Evolutionary conservation across 2,113 vertebrate genomes (phyloP).

Genomic region (Platichthys flesus): DNA sequence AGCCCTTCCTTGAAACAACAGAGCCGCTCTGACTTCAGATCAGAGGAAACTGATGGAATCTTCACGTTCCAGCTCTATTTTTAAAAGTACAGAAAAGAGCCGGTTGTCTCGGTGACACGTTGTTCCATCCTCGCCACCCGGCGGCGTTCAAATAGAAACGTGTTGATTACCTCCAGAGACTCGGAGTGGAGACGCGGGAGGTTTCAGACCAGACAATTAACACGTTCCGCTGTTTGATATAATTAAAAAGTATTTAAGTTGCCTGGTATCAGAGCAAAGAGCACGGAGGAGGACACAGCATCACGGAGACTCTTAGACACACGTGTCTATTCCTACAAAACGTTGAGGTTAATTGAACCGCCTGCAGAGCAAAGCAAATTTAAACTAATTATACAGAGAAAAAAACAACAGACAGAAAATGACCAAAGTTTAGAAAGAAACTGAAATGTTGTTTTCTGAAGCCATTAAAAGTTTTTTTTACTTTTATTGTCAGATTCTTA

Average conservation of each 20-base stretch:
- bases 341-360: background rate
- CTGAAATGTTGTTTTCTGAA: no score
- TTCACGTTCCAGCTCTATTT: slow-evolving; percentile 50
- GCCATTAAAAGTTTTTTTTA: no score
- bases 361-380: no score
- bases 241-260: slow-evolving; percentile 46
- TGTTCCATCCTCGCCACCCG: slow-evolving; percentile 25
- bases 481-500: no score
- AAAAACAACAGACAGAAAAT: no score
- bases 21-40: background rate
- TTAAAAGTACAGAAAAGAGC: slow-evolving; percentile 56
- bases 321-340: background rate
- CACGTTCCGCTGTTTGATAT: slow-evolving; percentile 47
- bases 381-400: no score
- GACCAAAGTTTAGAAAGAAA: no score
- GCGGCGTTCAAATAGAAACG: slow-evolving; percentile 41
- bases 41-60: slow-evolving; percentile 11
- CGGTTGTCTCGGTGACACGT: slow-evolving; percentile 53
- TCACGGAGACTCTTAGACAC: background rate
- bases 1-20: background rate
- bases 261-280: slow-evolving; percentile 11
- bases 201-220: slow-evolving; percentile 54
- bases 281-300: background rate
- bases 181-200: slow-evolving; percentile 9
- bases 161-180: slow-evolving; percentile 70